Base-by-base conservation (phyloP, 2,888 invertebrate genomes). In the Cepaea hortensis region DNA sequence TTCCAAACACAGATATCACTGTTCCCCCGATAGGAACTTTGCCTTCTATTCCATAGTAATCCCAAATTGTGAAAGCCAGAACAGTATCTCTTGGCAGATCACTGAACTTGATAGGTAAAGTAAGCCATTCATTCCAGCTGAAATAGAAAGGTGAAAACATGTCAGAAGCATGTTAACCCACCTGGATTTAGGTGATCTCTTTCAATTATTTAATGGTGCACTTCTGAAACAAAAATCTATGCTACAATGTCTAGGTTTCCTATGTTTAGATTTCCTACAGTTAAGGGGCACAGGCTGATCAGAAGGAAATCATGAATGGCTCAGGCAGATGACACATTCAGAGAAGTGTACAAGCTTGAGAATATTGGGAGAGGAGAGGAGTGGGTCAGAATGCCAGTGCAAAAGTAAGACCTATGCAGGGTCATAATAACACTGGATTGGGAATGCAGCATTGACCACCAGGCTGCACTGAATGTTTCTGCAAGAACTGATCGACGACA, bases 81-180 rank as follows among this genome's bases (percentile, higher is more conserved):
- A 96, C 96, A 0, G 98, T 97, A 93, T 97, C 97, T 86, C 98
- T 95, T 0, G 99, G 98, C 70, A 99, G 95, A 94, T 99, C 98
- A 93, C 97, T 97, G 95, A 97, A 98, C 94, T 97, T 96, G 65
- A 99, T 96, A 0, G 99, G 98, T 85, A 99, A 95, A 0, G 96
- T 96, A 65, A 99, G 96, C 98, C 99, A 99, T 95, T 99, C 98
- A 94, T 98, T 99, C 99, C 99, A 99, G 93, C 98, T 98, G 94
- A 46, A 23, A 65, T 61, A 15, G 48, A 55, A 86, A 70, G 13
- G 61, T 13, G 13, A 61, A 23, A 23, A 6, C 6, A 73, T n/a
- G 23, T 11, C 6, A 35, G 18, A 5, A 7, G 73, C 35, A n/a
- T 6, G 5, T 68, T 68, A 68, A 68, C 6, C 68, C 5, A 68